Evolutionary conservation across 2,797 vertebrate genomes (phyloP).

Genomic region (Sebastes vulpes): DNA sequence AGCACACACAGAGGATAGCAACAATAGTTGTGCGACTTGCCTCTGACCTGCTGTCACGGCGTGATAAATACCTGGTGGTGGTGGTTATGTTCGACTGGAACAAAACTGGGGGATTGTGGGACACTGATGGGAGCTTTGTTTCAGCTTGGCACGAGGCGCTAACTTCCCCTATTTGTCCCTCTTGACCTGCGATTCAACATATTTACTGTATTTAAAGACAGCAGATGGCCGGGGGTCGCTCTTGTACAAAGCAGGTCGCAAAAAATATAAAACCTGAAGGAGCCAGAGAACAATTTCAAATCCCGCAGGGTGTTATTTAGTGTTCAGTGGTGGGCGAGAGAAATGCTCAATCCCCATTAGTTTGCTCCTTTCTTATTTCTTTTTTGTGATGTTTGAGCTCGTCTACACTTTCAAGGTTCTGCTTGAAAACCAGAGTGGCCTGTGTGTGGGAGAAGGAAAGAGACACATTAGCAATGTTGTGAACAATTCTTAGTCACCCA

Average conservation of each 20-base stretch:
- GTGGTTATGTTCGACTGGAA: conserved; percentile 26
- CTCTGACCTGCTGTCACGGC: conserved; percentile 70
- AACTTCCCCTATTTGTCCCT: conserved; percentile 79
- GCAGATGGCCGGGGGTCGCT: conserved; percentile 86
- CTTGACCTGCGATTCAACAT: conserved; percentile 80
- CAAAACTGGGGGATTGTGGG: conserved; percentile 37
- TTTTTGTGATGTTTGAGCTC: conserved; percentile 20
- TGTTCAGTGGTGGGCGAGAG: conserved; percentile 42
- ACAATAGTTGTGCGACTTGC: conserved; percentile 42
- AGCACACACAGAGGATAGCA: conserved; percentile 42
- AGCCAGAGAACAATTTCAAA: conserved; percentile 78
- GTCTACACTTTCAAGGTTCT: conserved; percentile 27
- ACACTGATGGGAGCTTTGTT: conserved; percentile 52
- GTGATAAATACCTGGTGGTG: conserved; percentile 75
- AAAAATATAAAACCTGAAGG: conserved; percentile 61
- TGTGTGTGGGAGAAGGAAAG: conserved; percentile 39
- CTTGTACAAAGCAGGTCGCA: conserved; percentile 74
- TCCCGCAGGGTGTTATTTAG: conserved; percentile 79
- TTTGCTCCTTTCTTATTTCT: conserved; percentile 26
- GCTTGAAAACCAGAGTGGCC: conserved; percentile 1
- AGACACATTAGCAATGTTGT: conserved; percentile 48
- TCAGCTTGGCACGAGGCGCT: conserved; percentile 73
- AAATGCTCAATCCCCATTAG: conserved; percentile 5
- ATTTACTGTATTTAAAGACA: conserved; percentile 86
- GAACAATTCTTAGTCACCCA: conserved; percentile 64